Evolutionary conservation across 2,888 invertebrate genomes (phyloP), one percentile per base, ranked within the genome.

Genomic region (Agriopis aurantiaria): DNA sequence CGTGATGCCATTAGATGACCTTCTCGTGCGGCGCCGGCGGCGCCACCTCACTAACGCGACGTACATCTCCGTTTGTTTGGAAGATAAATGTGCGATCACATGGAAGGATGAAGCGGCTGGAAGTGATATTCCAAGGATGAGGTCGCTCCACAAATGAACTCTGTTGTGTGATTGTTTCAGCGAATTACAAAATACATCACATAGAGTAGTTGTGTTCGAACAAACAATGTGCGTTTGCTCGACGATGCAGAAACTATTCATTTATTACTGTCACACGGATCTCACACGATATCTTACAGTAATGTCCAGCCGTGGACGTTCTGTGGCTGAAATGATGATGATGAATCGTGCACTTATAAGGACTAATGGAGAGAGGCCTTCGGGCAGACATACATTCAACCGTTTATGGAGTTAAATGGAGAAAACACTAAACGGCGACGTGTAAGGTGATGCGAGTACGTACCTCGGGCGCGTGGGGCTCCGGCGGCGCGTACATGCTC

Each of bases 401-500:
- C 5, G 33, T 33, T n/a, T 33, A 33, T 5, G 3, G 33, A 33
- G 33, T 33, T 33, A 33, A 33, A 33, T 33, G 33, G 33, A 4
- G 33, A 5, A 33, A 33, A 33, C 33, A 33, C 3, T 23, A 33
- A 33, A 33, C 33, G 3, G 1, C 0, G 33, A 5, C 4, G 33
- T 33, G 33, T 33, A 33, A 33, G 33, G 5, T 33, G 10, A 52
- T 43, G 1, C 9, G 56, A 11, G 33, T n/a, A 8, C 2, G 55
- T 77, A 89, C 89, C 88, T 90, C 90, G 0, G 84, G 72, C 59
- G 89, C 87, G 71, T 79, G 75, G 77, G 75, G 73, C 75, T 84
- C 87, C 69, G 80, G 86, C 73, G 90, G 85, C 75, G 95, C 95
- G 89, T 97, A 97, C 95, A 97, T 96, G 61, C 97, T 97, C 83